Base-by-base conservation (phyloP, 1,140 invertebrate genomes). In the Berghia stephanieae region DNA sequence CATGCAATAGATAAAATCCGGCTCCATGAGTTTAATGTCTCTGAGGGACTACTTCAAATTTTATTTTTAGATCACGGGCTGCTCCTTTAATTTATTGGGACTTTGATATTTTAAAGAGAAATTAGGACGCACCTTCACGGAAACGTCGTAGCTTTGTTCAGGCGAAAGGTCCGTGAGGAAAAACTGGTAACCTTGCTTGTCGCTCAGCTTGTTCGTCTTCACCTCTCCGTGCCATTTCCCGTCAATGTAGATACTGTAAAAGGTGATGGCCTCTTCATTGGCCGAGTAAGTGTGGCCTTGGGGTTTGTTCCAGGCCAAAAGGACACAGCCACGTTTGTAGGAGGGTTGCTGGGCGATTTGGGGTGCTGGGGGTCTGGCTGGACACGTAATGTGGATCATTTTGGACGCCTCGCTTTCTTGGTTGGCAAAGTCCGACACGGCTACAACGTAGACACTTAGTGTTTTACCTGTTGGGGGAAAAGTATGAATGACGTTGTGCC, bases 161-260 rank as follows among this genome's bases (percentile, higher is more conserved):
- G 88, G 84, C 16, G 79, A 80, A 2, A 90, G 83, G 78, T 88
- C 86, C 63, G 83, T 89, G 24, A 90, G 80, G 68, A 83, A 85
- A 78, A 87, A 90, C 78, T 89, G 88, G 76, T 89, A 89, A 24
- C 87, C 88, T 72, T 88, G 82, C 60, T 83, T 83, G 80, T 88
- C 84, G 55, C 82, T 78, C 24, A 83, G 49, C 16, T 78, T 78
- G 68, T 84, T 88, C 10, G 87, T 83, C 40, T 84, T 85, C 38
- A 89, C 84, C 77, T 89, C 87, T 13, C 87, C 89, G 79, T 87
- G 85, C 81, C 82, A 87, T 71, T 83, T 84, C 10, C 82, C 84
- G 81, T 90, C 86, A 43, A 89, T 68, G 79, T 84, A 89, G n/a
- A 89, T 81, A 70, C 87, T 87, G 80, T 71, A 81, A 80, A 79